Conservation (phyloP, 2,888 invertebrate species). For the Pocota personata region DNA sequence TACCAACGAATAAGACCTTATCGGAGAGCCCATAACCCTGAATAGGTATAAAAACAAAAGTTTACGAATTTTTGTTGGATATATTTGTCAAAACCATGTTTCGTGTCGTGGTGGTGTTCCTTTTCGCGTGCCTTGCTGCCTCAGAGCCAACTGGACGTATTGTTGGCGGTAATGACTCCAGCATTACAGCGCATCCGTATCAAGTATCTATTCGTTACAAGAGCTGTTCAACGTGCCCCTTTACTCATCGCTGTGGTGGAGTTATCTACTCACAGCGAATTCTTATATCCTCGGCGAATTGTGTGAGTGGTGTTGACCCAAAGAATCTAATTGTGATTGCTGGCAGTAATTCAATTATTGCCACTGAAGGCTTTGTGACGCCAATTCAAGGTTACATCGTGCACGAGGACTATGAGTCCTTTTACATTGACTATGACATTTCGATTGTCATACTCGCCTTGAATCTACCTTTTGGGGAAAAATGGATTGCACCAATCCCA, state of each 20-base stretch:
- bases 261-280: constrained; percentile 79
- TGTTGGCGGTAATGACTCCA: constrained; percentile 81
- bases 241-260: constrained; percentile 83
- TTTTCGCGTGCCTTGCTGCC: neutral
- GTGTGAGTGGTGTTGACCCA: constrained; percentile 75
- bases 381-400: constrained; percentile 1
- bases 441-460: neutral
- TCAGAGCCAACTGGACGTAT: constrained; percentile 78
- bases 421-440: constrained; percentile 28
- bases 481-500: constrained; percentile 76
- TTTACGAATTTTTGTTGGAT: neutral
- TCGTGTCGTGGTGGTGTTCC: neutral
- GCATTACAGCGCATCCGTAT: constrained; percentile 82
- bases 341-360: constrained; percentile 13
- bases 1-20: neutral
- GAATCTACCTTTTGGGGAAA: neutral
- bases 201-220: constrained; percentile 82
- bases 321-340: constrained; percentile 6
- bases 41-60: neutral
- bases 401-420: constrained; percentile 26
- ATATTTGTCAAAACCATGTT: neutral
- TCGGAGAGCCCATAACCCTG: neutral
- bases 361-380: neutral
- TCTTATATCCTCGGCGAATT: constrained; percentile 83
- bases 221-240: constrained; percentile 55